A percentile compares a stretch with the other conserved stretches of the same genome.
Evolutionary conservation across 2,797 vertebrate species (phyloP).

Genomic region (Brachyalestes nurse): DNA sequence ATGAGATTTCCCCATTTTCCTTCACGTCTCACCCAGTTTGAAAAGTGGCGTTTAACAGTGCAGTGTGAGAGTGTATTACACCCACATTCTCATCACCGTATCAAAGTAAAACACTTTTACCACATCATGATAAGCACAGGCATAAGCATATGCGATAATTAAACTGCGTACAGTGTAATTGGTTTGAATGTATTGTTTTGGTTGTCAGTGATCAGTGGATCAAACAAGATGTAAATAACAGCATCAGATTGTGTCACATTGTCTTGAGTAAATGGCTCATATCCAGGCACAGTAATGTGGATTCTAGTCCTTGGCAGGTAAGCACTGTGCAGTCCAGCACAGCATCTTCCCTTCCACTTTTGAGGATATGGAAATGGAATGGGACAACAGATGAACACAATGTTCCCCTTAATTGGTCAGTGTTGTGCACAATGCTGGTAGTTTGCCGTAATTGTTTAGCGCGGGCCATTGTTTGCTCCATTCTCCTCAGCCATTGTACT

Average conservation of each 20-base stretch:
- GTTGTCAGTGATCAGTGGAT: no score
- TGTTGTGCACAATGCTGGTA: constrained; percentile 61
- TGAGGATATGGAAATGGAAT: constrained; percentile 34
- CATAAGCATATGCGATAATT: background rate
- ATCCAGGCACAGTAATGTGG: background rate
- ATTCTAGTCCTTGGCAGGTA: constrained; percentile 11
- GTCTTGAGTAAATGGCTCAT: constrained; percentile 2
- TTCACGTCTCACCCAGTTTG: background rate
- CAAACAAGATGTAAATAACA: background rate
- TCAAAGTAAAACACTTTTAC: background rate
- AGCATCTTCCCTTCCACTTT: constrained; percentile 12
- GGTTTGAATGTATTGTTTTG: no score
- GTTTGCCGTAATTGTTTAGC: constrained; percentile 70
- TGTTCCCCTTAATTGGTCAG: constrained; percentile 65
- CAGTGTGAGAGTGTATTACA: background rate
- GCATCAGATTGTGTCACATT: background rate
- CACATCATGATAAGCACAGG: background rate
- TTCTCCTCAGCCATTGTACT: constrained; percentile 69
- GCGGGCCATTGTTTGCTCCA: constrained; percentile 72
- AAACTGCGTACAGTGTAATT: no score
- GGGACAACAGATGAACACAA: constrained; percentile 35
- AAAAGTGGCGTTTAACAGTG: background rate
- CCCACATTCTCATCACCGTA: background rate
- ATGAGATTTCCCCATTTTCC: background rate
- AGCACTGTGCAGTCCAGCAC: background rate